phyloP scores from a whole-genome alignment of 1,140 invertebrate species.

The Penaeus japonicus region DNA sequence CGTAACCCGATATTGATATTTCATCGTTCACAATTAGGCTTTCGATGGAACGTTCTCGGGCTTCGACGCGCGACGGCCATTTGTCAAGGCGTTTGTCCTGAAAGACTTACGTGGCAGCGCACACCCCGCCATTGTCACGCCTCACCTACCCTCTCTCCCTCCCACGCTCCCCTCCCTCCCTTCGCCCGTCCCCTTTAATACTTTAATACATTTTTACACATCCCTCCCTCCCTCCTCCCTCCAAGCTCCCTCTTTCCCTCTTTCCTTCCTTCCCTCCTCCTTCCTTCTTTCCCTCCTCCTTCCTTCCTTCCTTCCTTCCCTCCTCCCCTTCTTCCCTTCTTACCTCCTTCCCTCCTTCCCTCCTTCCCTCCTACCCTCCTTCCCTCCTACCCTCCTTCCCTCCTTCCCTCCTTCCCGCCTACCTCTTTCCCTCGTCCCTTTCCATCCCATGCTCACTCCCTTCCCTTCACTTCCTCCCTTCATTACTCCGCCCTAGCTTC shows the following conservation, averaged over 20 bases:
- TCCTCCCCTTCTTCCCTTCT: neutral
- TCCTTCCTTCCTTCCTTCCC: neutral
- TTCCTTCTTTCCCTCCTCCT: neutral
- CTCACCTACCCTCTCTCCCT: neutral
- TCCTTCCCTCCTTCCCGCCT: neutral
- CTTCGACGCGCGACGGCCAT: slow-evolving; percentile 30
- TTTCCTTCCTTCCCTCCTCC: neutral
- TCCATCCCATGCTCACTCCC: neutral
- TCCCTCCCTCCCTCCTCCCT: too few relatives aligned
- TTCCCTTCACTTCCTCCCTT: neutral
- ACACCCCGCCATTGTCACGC: slow-evolving; percentile 8
- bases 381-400: neutral
- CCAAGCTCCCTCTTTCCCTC: neutral
- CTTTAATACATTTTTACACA: too few relatives aligned
- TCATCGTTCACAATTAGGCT: slow-evolving; percentile 50
- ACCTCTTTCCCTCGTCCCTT: neutral
- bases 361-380: neutral
- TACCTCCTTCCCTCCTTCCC: neutral
- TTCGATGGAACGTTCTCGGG: slow-evolving; percentile 29
- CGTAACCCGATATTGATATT: slow-evolving; percentile 52
- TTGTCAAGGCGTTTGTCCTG: slow-evolving; percentile 40
- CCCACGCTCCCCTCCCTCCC: too few relatives aligned
- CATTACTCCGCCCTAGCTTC: neutral
- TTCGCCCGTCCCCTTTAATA: too few relatives aligned
- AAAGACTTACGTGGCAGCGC: neutral